A percentile compares a stretch with the other conserved stretches of the same genome.
Conservation (phyloP, 1,140 invertebrate genomes). For the Vollenhovia emeryi region DNA sequence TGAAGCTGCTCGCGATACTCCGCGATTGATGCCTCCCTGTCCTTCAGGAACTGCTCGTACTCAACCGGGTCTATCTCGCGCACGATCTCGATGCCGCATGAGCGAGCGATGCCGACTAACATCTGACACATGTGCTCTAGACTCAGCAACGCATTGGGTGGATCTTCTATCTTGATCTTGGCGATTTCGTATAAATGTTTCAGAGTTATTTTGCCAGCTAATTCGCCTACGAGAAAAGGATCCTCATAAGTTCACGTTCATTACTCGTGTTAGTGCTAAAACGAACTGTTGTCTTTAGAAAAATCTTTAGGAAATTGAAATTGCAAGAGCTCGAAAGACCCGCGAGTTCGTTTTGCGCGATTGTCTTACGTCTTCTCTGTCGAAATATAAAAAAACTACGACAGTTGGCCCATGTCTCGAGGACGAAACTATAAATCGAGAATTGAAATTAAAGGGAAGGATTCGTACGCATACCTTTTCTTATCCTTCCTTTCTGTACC, state of each 20-base stretch:
- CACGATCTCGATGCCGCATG: slow-evolving; percentile 95
- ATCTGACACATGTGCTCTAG: slow-evolving; percentile 93
- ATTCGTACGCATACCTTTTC: slow-evolving; percentile 17
- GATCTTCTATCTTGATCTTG: slow-evolving; percentile 96
- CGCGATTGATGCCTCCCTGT: slow-evolving; percentile 90
- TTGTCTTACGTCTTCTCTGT: neutral
- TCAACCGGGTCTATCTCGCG: slow-evolving; percentile 92
- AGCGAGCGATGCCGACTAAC: slow-evolving; percentile 91
- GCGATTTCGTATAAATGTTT: slow-evolving; percentile 99
- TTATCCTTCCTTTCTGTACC: slow-evolving; percentile 87
- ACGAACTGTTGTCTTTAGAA: no score
- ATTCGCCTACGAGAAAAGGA: slow-evolving; percentile 88
- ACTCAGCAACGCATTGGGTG: slow-evolving; percentile 87
- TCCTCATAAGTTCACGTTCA: neutral
- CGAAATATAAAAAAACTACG: neutral
- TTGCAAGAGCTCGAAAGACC: no score
- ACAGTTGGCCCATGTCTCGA: neutral
- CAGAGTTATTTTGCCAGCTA: slow-evolving; percentile 95
- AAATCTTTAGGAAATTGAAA: no score
- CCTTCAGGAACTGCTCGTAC: slow-evolving; percentile 93
- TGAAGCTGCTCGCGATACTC: slow-evolving; percentile 92
- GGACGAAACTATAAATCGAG: neutral
- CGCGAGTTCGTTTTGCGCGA: no score
- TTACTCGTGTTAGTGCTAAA: no score
- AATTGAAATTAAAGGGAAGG: neutral